Evolutionary conservation across 2,113 vertebrate genomes (phyloP).

Genomic region (western clawed frog (Xenopus tropicalis)): DNA sequence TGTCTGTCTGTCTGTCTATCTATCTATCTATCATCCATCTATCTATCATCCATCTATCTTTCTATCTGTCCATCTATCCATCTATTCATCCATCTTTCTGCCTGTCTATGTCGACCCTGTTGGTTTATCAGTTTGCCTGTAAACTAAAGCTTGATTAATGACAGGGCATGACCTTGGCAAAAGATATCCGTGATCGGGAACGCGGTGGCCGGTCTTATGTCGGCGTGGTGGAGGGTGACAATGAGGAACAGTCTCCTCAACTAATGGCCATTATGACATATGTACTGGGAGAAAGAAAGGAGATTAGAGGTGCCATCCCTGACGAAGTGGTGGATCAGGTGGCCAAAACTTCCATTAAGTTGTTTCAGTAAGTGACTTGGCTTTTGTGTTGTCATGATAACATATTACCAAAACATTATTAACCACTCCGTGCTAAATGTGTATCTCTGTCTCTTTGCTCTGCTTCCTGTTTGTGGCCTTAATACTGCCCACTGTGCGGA

Average conservation of each 20-base stretch:
- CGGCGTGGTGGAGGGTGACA: constrained; percentile 72
- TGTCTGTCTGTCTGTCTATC: too few relatives aligned
- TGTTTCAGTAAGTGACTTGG: constrained; percentile 75
- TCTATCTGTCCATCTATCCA: too few relatives aligned
- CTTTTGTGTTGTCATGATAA: rapidly evolving
- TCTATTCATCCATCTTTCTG: too few relatives aligned
- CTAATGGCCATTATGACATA: constrained; percentile 66
- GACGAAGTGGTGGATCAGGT: constrained; percentile 71
- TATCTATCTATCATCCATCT: too few relatives aligned
- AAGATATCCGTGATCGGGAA: constrained; percentile 83
- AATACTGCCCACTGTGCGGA: too few relatives aligned
- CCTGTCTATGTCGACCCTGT: too few relatives aligned
- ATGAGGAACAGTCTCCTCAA: constrained; percentile 55
- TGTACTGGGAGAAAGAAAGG: constrained; percentile 62
- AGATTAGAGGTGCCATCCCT: constrained; percentile 62
- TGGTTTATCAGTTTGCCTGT: too few relatives aligned
- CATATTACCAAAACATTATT: too few relatives aligned
- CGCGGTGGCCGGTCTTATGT: constrained; percentile 75
- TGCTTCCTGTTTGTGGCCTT: too few relatives aligned
- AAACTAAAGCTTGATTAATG: background rate
- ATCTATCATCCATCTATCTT: too few relatives aligned
- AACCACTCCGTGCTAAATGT: too few relatives aligned
- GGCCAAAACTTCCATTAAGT: constrained; percentile 68
- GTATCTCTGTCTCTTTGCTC: too few relatives aligned
- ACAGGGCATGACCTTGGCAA: constrained; percentile 79